A percentile compares a stretch with the other conserved stretches of the same genome.
Evolutionary conservation across 1,140 invertebrate genomes (phyloP).

Genomic region (Pachypsylla venusta): DNA sequence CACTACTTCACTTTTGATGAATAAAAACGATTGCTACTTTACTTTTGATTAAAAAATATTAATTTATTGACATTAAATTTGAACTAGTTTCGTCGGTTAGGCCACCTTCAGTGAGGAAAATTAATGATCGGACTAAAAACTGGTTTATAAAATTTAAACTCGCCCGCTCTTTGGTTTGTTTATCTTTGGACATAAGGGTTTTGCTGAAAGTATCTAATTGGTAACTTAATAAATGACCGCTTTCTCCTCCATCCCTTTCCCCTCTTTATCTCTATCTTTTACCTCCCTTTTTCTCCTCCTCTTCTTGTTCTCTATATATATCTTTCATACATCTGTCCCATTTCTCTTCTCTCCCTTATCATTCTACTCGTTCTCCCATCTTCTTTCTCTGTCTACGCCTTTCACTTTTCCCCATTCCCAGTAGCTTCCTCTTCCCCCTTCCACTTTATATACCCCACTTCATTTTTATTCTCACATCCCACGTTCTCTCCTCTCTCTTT

Average conservation of each 20-base stretch:
- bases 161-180: no score
- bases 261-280: neutral
- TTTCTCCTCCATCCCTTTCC: neutral
- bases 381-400: neutral
- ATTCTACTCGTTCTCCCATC: neutral
- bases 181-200: no score
- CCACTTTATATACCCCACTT: conserved; percentile 4
- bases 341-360: neutral
- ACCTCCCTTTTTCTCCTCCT: neutral
- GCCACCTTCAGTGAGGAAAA: no score
- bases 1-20: no score
- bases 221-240: neutral
- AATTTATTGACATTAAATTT: no score
- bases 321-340: neutral
- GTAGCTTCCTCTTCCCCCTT: neutral
- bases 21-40: no score
- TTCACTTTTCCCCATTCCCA: neutral
- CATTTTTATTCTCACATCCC: neutral
- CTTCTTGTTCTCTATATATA: neutral
- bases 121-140: no score
- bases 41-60: no score
- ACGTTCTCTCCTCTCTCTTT: neutral
- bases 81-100: no score
- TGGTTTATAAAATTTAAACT: no score
- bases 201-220: no score